Evolutionary conservation across 2,113 vertebrate species (phyloP).

Genomic region (Lathamus discolor): DNA sequence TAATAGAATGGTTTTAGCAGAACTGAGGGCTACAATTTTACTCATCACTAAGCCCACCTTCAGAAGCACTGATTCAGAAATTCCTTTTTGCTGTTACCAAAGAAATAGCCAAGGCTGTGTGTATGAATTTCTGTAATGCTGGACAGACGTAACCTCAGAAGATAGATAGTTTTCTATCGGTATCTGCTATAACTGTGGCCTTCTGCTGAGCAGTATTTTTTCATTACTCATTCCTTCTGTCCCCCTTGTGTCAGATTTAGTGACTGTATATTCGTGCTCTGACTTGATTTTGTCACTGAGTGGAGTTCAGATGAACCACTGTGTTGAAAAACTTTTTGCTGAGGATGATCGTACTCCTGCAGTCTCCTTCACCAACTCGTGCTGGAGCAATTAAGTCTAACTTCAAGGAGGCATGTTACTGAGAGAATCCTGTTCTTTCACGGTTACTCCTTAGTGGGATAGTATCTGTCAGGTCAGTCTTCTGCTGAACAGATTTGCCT

Average conservation of each 20-base stretch:
- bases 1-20: neutral
- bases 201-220: neutral
- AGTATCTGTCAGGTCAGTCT: neutral
- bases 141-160: neutral
- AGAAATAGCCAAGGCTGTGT: neutral
- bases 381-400: neutral
- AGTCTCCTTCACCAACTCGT: neutral
- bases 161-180: rapidly evolving
- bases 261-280: neutral
- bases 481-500: neutral
- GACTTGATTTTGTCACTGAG: neutral
- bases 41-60: neutral
- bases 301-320: neutral
- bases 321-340: neutral
- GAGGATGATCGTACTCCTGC: neutral
- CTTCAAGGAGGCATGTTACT: neutral
- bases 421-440: neutral
- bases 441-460: neutral
- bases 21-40: neutral
- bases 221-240: neutral
- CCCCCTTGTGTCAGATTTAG: neutral
- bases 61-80: neutral
- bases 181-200: neutral
- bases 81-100: neutral
- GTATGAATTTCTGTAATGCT: neutral